Percentiles rank a stretch among this genome's conserved stretches.
Conservation (phyloP, 2,888 invertebrate genomes). For the Dilophus febrilis region DNA sequence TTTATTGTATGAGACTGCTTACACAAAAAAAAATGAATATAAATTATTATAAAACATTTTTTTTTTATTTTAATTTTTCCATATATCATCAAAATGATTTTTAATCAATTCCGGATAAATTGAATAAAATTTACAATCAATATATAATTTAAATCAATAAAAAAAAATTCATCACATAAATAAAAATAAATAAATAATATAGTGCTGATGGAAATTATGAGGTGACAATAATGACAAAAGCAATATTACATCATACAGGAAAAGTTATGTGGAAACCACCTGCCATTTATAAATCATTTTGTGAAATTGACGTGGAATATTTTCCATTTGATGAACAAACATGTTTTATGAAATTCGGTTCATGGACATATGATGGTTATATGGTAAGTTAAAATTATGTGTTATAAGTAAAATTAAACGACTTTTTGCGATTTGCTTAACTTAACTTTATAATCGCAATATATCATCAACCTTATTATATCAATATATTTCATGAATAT, state of each 20-base stretch:
- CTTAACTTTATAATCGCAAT: not conserved
- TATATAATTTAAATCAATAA: too few relatives aligned
- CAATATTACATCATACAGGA: slow-evolving; percentile 82
- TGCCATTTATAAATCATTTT: slow-evolving; percentile 95
- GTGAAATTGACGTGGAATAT: slow-evolving; percentile 87
- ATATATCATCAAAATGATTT: not conserved
- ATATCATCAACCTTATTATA: too few relatives aligned
- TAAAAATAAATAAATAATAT: slow-evolving; percentile 14
- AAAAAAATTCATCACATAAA: too few relatives aligned
- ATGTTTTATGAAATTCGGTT: slow-evolving; percentile 83
- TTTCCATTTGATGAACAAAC: slow-evolving; percentile 92
- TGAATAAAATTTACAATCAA: too few relatives aligned
- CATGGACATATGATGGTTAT: slow-evolving; percentile 90
- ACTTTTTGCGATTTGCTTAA: not conserved
- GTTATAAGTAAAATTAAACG: not conserved
- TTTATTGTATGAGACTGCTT: too few relatives aligned
- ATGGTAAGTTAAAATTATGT: slow-evolving; percentile 44
- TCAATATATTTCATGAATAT: too few relatives aligned
- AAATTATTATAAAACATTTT: too few relatives aligned
- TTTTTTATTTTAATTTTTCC: too few relatives aligned
- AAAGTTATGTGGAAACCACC: slow-evolving; percentile 96
- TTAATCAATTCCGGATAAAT: slow-evolving; percentile 4
- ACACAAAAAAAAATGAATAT: too few relatives aligned
- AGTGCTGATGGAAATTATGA: slow-evolving; percentile 97
- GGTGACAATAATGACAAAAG: slow-evolving; percentile 96